Evolutionary conservation across 2,113 vertebrate species (phyloP), one percentile per base, ranked within the genome.

Genomic region (Brachyhypopomus gauderio): DNA sequence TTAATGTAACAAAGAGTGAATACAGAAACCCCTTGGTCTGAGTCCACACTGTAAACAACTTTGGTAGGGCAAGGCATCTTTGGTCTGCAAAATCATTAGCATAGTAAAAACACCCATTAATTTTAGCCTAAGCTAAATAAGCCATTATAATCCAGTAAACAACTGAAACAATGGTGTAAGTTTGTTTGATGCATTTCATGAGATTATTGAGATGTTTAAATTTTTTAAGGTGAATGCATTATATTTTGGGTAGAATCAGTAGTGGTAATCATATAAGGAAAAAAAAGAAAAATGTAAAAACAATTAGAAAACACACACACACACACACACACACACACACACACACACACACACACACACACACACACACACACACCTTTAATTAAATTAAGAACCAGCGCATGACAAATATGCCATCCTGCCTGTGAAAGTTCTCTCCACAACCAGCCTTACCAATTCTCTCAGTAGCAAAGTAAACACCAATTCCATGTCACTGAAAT

Each of bases 351-450:
- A 59, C 72, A 75, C 73, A 59, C 55, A 60, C 73, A 75, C 30
- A 72, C 8, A 48, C 34, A 72, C 69, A 72, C 38, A 72, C 12
- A 19, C 48, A 59, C n/a, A 41, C 72, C 64, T n/a, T 58, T 82
- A 75, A 85, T 82, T 41, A 75, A 76, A 34, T 82, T 72, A 79
- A 23, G 62, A 59, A 34, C 52, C 22, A 67, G 48, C 17, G 62
- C 4, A 25, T 16, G 64, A 67, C 64, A 17, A 30, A 41, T 19
- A 70, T 41, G 11, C 45, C 38, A 38, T 19, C 38, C 64, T 20
- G 64, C 36, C 36, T 22, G 36, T 69, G 17, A 36, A 0, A 45
- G 12, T 52, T 34, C 66, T 9, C 34, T 20, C 1, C 30, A 5
- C 19, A 70, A n/a, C 34, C 20, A 38, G n/a, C 36, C 11, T 25